Base-by-base conservation (phyloP, 2,113 vertebrate species). In the Grammomys surdaster region DNA sequence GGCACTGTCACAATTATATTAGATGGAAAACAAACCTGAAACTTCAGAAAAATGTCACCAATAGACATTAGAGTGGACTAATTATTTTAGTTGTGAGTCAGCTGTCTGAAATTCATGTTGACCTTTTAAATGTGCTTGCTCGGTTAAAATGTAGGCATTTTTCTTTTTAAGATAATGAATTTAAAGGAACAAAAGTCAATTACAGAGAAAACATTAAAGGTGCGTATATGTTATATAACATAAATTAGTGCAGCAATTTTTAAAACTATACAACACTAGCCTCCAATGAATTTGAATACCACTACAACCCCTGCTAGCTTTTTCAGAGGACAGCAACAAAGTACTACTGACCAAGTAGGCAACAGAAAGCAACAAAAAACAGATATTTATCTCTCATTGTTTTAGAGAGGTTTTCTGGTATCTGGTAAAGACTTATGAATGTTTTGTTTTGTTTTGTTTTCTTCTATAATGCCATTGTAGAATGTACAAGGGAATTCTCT, bases 211-310 rank as follows among this genome's bases (percentile, higher is more conserved):
- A 65, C 19, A 80, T 60, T 63, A 28, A 19, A 85, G 28, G 26
- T 11, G 43, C 3, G 40, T 63, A 10, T 84, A 36, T 80, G 33
- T 22, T 11, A 81, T 81, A 22, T 56, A 22, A 43, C 80, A 84
- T 63, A 43, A 17, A 43, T 31, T 24, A 54, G 28, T 65, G 16
- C 3, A 87, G 14, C 13, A 78, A 56, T 58, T 87, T 96, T 85
- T 91, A 89, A 93, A 69, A 17, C 1, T 63, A 90, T 54, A 51
- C 58, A 46, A 40, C 73, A 76, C 69, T 69, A 17, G 1, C n/a
- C 54, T 88, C 46, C 24, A 58, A 70, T 76, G 22, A 31, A 96
- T 65, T 43, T 70, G 31, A 69, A 96, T 93, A 63, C 4, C 31
- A 75, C 0, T 24, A 1, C 3, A 54, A 54, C 31, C 28, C 48